Evolutionary conservation across 1,140 invertebrate species (phyloP), one percentile per base, ranked within the genome.

Genomic region (Bombus soroeensis): DNA sequence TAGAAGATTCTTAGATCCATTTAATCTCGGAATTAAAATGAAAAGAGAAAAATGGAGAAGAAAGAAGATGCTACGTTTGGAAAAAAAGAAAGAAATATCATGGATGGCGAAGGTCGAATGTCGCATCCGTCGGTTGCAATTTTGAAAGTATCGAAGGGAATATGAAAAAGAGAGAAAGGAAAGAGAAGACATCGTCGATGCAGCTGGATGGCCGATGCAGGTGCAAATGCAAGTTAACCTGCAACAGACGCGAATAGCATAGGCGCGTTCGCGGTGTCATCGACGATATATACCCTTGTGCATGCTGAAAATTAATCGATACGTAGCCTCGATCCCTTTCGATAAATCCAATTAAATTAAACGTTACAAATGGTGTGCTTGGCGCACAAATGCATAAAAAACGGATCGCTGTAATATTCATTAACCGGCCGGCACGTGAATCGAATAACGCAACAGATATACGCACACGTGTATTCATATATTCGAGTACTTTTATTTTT

Each of bases 131-230:
- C 53, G 81, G 5, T 76, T 83, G 77, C n/a, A 83, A 62, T 79
- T 81, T 88, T 43, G 85, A 90, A 89, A 90, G 71, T 73, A 81
- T 68, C 72, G 87, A 39, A 72, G 59, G 75, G 75, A 80, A 59
- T 53, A 37, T 32, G 39, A 62, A 68, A 34, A n/a, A 41, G 28
- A 5, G 28, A 75, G 28, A 53, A 15, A 6, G 32, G 22, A 34
- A 74, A 64, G 80, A 81, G 70, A 62, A 83, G 47, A 88, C 79
- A 76, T 59, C 25, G 32, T 28, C 37, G 64, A n/a, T 59, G 88
- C 88, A 89, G 86, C 88, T 89, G 88, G 77, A 81, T 81, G 77
- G 37, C 68, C 81, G 85, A 76, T 57, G 77, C 57, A 83, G 85
- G 62, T 88, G 90, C 89, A 88, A 83, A 76, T 77, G 72, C 73